These are phyloP conservation scores for Zelleria hepariella DNA, from an alignment of 2,888 invertebrate genomes.

Conservation along the genomic window DNA sequence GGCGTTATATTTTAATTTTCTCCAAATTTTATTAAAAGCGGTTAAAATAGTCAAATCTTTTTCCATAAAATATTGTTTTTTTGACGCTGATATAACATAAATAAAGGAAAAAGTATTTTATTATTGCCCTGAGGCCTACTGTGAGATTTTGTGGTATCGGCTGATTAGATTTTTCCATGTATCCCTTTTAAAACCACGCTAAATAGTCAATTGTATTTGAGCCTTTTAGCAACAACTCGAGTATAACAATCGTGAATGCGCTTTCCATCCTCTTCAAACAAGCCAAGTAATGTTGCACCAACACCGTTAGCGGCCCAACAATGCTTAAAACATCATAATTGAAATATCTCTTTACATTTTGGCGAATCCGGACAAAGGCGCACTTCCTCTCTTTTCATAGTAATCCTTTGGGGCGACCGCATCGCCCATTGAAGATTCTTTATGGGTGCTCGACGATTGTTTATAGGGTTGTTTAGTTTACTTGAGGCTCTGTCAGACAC, in stretches of 20 bases:
- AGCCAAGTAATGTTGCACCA: slow-evolving; percentile 34
- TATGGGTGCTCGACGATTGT: slow-evolving; percentile 38
- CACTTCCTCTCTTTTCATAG: slow-evolving; percentile 60
- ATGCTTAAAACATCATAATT: slow-evolving; percentile 29
- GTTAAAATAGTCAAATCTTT: too few relatives aligned
- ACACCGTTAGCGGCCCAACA: slow-evolving; percentile 22
- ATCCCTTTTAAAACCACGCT: background rate
- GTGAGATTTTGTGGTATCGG: too few relatives aligned
- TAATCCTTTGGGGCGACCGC: slow-evolving; percentile 33
- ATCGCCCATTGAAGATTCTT: slow-evolving; percentile 17
- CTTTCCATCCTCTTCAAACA: slow-evolving; percentile 15
- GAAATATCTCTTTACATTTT: slow-evolving; percentile 44
- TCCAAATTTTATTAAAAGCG: too few relatives aligned
- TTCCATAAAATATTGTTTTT: too few relatives aligned
- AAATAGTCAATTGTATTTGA: background rate
- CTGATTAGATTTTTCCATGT: background rate
- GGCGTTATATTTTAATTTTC: too few relatives aligned
- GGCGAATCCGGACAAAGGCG: slow-evolving; percentile 33
- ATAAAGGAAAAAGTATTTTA: too few relatives aligned
- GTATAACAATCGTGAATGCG: background rate
- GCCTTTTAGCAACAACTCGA: background rate
- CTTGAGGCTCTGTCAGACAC: slow-evolving; percentile 33
- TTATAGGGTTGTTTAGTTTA: slow-evolving; percentile 44
- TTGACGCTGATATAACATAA: too few relatives aligned
- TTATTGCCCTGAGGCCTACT: too few relatives aligned